Evolutionary conservation across 2,113 vertebrate species (phyloP).

Genomic region (Tragelaphus scriptus): DNA sequence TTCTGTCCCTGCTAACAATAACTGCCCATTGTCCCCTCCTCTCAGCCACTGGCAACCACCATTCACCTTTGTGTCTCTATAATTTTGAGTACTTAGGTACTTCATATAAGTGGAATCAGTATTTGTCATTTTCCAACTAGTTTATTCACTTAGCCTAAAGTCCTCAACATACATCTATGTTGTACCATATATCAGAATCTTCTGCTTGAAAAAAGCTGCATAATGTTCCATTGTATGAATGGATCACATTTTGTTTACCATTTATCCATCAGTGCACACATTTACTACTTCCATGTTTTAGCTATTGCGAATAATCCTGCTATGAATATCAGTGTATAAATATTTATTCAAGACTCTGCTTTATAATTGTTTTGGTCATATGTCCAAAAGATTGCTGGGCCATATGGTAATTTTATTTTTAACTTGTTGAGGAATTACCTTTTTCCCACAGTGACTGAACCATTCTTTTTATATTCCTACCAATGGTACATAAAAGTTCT

Average conservation of each 20-base stretch:
- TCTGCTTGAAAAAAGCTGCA: background rate
- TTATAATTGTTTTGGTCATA: background rate
- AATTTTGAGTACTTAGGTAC: background rate
- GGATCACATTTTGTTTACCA: background rate
- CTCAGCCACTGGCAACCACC: background rate
- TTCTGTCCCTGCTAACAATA: background rate
- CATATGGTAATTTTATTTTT: background rate
- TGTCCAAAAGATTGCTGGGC: background rate
- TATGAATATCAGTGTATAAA: background rate
- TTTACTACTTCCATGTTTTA: background rate
- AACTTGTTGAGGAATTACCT: background rate
- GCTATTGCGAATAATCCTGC: background rate
- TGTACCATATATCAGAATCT: background rate
- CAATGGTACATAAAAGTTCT: accelerated
- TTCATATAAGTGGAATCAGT: background rate
- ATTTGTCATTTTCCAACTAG: background rate
- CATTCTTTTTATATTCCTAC: background rate
- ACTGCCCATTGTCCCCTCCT: background rate
- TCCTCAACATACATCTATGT: background rate
- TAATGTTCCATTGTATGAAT: background rate
- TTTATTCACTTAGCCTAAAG: background rate
- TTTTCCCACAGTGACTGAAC: background rate
- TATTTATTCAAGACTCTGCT: background rate
- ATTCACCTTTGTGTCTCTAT: background rate
- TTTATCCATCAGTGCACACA: background rate